Evolutionary conservation across 2,113 vertebrate genomes (phyloP).

Genomic region (Phainopepla nitens): DNA sequence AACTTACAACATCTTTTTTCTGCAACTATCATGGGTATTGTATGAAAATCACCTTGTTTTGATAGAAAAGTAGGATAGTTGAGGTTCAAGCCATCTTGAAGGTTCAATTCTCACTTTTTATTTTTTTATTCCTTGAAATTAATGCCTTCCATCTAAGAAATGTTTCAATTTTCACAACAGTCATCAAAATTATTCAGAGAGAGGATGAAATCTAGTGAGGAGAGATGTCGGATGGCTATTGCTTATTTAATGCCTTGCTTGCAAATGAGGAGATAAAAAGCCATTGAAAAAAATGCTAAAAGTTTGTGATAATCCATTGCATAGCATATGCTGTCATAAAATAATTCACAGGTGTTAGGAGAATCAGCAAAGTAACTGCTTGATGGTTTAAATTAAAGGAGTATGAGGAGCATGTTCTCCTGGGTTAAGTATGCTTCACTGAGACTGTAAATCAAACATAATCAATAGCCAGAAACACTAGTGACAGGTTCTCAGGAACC

Average conservation of each 20-base stretch:
- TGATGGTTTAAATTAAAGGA: neutral
- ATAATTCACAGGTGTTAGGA: neutral
- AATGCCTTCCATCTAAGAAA: neutral
- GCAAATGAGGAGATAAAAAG: neutral
- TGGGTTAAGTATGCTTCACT: neutral
- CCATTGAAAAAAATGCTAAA: neutral
- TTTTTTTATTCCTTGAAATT: neutral
- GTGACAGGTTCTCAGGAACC: neutral
- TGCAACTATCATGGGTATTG: neutral
- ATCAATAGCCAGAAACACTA: conserved; percentile 1
- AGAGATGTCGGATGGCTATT: neutral
- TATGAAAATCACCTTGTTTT: neutral
- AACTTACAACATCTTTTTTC: neutral
- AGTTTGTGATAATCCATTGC: neutral
- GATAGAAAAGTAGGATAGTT: neutral
- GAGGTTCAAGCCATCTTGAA: neutral
- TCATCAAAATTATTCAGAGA: neutral
- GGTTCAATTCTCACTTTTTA: neutral
- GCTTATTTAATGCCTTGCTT: neutral
- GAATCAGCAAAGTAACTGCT: neutral
- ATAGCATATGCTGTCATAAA: neutral
- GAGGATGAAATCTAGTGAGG: neutral
- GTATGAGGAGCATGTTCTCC: neutral
- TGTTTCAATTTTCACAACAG: neutral
- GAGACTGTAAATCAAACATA: neutral